Conservation (phyloP, 2,797 vertebrate genomes). For the Thripadectes ignobilis region DNA sequence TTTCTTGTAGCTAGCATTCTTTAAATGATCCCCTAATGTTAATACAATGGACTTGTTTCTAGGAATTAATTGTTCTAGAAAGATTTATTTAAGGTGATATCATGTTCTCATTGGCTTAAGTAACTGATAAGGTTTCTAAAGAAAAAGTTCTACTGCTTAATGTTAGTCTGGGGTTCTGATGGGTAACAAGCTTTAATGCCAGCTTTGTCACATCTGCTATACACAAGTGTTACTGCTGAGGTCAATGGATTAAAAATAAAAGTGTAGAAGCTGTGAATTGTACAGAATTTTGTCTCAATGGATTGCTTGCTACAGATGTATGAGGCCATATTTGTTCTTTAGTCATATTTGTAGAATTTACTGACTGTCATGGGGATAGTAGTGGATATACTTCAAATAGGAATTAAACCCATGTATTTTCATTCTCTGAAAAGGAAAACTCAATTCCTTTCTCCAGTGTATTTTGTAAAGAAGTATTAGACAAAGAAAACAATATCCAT, state of each 20-base stretch:
- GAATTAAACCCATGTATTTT: constrained; percentile 17
- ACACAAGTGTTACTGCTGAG: background rate
- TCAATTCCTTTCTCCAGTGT: background rate
- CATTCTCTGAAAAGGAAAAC: constrained; percentile 12
- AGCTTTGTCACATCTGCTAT: background rate
- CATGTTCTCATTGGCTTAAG: constrained; percentile 48
- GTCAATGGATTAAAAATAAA: background rate
- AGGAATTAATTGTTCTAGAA: constrained; percentile 56
- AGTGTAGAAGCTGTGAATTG: background rate
- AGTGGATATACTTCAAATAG: background rate
- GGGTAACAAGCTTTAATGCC: background rate
- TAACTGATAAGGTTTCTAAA: constrained; percentile 35
- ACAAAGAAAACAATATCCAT: background rate
- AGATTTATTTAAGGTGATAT: constrained; percentile 48
- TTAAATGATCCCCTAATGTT: background rate
- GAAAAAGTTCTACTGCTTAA: background rate
- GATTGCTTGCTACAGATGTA: background rate
- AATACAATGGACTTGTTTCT: constrained; percentile 15
- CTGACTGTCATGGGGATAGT: background rate
- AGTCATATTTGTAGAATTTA: background rate
- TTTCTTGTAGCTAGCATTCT: constrained; percentile 20
- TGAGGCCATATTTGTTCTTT: background rate
- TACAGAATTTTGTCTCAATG: background rate
- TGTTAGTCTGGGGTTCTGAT: constrained; percentile 4
- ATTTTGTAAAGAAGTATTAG: background rate